Evolutionary conservation across 2,888 invertebrate genomes (phyloP), one percentile per base, ranked within the genome.

Genomic region (Holacanthella duospinosa): DNA sequence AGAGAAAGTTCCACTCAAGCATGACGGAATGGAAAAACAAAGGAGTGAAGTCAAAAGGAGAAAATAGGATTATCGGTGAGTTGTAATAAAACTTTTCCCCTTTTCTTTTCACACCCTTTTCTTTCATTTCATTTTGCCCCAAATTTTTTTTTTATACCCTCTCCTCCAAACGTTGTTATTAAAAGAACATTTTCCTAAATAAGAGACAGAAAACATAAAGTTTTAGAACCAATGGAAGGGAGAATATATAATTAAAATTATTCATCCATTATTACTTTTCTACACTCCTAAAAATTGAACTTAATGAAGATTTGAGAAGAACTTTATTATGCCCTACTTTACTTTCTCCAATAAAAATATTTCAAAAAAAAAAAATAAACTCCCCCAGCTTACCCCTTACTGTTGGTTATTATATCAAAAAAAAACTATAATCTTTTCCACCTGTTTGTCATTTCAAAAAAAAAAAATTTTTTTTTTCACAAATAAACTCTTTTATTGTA

Each of bases 11-110:
- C 48, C 21, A 48, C 27, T 29, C 6, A 55, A 12, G 29, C 60
- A 28, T 26, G 55, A 48, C 55, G 24, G 48, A 43, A 57, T 21
- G 43, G 29, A 43, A 59, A 61, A 48, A 29, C 27, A 21, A 54
- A n/a, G 19, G 64, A 57, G 54, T 44, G 66, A 62, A 61, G 63
- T 62, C 64, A 58, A 63, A 64, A 63, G 21, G 48, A 48, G 68
- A 62, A 71, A 70, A 71, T 70, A 68, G 69, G 70, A 71, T 71
- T 70, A 71, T 70, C 70, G 69, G 67, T 65, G 67, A 57, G 44
- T 66, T 68, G 69, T 64, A 70, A 70, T 71, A 70, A 71, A 71
- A 71, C 64, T 68, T 71, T 66, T 55, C 26, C 60, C 63, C 44
- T 59, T 29, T 60, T 43, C 25, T 48, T 36, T 48, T 43, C 28